Percentiles rank a stretch among this genome's conserved stretches.
phyloP scores from a whole-genome alignment of 2,888 invertebrate genomes.

The Microctonus aethiopoides region DNA sequence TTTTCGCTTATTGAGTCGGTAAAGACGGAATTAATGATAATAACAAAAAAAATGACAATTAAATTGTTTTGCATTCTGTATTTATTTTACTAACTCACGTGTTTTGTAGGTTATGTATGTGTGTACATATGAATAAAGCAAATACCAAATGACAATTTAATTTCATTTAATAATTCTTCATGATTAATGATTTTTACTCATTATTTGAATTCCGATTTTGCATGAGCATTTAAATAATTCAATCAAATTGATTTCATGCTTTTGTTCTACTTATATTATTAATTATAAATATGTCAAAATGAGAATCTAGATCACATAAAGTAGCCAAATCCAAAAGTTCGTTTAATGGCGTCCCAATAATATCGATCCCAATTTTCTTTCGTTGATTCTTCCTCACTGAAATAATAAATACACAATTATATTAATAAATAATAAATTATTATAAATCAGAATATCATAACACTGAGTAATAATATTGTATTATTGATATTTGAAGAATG shows the following conservation, averaged over 20 bases:
- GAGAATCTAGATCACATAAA: slow-evolving; percentile 67
- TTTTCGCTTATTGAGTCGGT: background rate
- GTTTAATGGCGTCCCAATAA: slow-evolving; percentile 95
- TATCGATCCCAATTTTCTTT: slow-evolving; percentile 91
- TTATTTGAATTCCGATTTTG: background rate
- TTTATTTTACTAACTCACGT: slow-evolving; percentile 4
- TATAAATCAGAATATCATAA: no score
- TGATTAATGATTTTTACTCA: background rate
- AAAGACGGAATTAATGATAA: background rate
- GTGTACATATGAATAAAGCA: background rate
- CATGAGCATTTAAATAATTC: slow-evolving; percentile 19
- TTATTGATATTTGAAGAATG: background rate
- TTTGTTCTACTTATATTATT: slow-evolving; percentile 54
- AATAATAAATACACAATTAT: slow-evolving; percentile 37
- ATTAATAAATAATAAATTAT: slow-evolving; percentile 14
- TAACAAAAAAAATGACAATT: background rate
- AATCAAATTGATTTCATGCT: slow-evolving; percentile 9
- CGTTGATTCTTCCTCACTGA: slow-evolving; percentile 80
- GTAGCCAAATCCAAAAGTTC: slow-evolving; percentile 90
- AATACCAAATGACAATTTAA: background rate
- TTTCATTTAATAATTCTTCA: background rate
- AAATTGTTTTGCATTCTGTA: background rate
- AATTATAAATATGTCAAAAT: slow-evolving; percentile 52
- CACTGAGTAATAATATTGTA: background rate
- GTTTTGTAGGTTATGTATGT: background rate